Percentiles rank a stretch among this genome's conserved stretches.
These are phyloP conservation scores for Theretra japonica DNA, from an alignment of 2,888 invertebrate species.

Conservation along the genomic window DNA sequence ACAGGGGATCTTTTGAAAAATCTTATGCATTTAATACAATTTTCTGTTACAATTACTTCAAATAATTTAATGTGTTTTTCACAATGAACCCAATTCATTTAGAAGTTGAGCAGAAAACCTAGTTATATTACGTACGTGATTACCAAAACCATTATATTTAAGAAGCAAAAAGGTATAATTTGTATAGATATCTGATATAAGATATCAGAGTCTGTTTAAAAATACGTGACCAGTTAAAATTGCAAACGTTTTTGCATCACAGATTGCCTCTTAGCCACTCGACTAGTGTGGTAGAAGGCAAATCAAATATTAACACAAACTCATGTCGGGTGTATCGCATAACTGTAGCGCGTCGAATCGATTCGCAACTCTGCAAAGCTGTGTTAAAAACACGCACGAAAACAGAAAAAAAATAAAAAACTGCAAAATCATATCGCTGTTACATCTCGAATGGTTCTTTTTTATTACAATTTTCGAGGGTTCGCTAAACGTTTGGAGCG, in stretches of 20 bases:
- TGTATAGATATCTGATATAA: not conserved
- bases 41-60: not conserved
- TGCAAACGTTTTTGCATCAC: slow-evolving; percentile 42
- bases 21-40: no score
- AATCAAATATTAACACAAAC: slow-evolving; percentile 33
- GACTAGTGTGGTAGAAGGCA: slow-evolving; percentile 13
- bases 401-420: slow-evolving; percentile 69
- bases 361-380: slow-evolving; percentile 65
- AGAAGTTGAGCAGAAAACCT: no score
- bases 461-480: slow-evolving; percentile 83
- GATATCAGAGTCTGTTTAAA: not conserved
- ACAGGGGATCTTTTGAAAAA: not conserved
- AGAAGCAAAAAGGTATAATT: not conserved
- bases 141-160: no score
- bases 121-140: no score
- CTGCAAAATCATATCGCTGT: slow-evolving; percentile 83
- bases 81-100: no score
- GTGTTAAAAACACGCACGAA: slow-evolving; percentile 73
- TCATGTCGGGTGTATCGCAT: slow-evolving; percentile 18
- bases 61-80: not conserved
- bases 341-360: slow-evolving; percentile 60
- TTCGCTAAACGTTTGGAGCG: slow-evolving; percentile 81
- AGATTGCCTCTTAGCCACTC: slow-evolving; percentile 25
- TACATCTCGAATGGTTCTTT: slow-evolving; percentile 82
- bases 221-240: slow-evolving; percentile 12